A percentile compares a stretch with the other conserved stretches of the same genome.
Evolutionary conservation across 2,888 invertebrate genomes (phyloP).

Genomic region (Bombyx huttoni): DNA sequence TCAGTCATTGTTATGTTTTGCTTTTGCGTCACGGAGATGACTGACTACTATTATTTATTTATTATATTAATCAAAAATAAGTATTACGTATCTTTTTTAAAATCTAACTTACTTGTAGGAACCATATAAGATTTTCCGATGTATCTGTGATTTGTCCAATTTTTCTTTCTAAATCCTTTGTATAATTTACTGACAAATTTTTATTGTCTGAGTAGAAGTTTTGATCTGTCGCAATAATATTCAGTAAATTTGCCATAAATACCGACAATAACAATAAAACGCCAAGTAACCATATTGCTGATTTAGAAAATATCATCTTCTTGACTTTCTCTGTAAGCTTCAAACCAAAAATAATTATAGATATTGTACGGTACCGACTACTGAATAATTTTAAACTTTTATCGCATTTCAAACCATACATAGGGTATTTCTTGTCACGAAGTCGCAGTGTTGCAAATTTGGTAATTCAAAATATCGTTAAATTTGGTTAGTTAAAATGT

Average conservation of each 20-base stretch:
- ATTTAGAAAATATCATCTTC: slow-evolving; percentile 76
- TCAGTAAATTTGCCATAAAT: slow-evolving; percentile 78
- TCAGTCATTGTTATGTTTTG: not conserved
- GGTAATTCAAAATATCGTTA: no score
- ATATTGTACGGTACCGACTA: no score
- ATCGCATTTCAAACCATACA: no score
- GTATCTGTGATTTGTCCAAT: slow-evolving; percentile 68
- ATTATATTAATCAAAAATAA: no score
- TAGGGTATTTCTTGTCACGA: no score
- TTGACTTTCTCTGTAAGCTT: slow-evolving; percentile 3
- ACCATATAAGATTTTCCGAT: slow-evolving; percentile 78
- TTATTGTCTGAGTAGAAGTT: slow-evolving; percentile 45
- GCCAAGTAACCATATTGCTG: slow-evolving; percentile 73
- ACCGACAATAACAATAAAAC: slow-evolving; percentile 77
- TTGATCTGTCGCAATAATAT: slow-evolving; percentile 75
- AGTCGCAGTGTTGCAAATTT: no score
- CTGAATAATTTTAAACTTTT: no score
- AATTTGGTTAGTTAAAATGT: no score
- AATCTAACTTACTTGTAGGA: slow-evolving; percentile 76
- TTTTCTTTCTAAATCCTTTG: slow-evolving; percentile 38
- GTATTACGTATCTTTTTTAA: no score
- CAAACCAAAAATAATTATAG: not conserved
- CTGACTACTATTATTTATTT: no score
- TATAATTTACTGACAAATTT: slow-evolving; percentile 39
- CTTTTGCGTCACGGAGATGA: no score